Evolutionary conservation across 1,140 invertebrate species (phyloP).

Genomic region (Akabosia matsudoensis): DNA sequence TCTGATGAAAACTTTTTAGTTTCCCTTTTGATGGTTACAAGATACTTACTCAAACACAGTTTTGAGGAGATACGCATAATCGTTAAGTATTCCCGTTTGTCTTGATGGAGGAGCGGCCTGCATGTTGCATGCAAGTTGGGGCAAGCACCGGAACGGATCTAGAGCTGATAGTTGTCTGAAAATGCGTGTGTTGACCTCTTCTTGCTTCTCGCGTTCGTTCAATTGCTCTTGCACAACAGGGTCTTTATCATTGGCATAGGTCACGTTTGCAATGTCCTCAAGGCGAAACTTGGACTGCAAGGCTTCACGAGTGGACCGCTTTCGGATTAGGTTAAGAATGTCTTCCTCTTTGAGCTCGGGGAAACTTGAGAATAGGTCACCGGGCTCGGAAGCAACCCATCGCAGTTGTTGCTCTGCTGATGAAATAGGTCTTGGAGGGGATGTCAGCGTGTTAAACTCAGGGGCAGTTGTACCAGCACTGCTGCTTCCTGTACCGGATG

Average conservation of each 20-base stretch:
- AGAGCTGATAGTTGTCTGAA: constrained; percentile 35
- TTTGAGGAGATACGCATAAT: constrained; percentile 40
- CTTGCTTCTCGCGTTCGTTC: not conserved
- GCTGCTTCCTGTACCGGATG: not conserved
- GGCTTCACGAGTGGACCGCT: not conserved
- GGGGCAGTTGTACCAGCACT: not conserved
- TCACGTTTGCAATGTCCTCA: constrained; percentile 6
- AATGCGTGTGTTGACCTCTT: not conserved
- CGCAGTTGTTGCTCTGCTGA: not conserved
- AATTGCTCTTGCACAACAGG: not conserved
- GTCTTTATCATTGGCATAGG: constrained; percentile 8
- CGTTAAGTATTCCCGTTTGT: constrained; percentile 39
- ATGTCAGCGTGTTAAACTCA: not conserved
- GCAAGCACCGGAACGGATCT: constrained; percentile 41
- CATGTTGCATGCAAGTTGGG: constrained; percentile 38
- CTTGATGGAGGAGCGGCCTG: constrained; percentile 25
- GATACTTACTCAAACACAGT: constrained; percentile 36
- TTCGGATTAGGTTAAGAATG: not conserved
- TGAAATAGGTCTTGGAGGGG: not conserved
- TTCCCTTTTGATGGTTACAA: not conserved
- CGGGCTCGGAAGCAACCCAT: not conserved
- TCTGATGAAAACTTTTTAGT: not conserved
- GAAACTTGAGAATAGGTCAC: not conserved
- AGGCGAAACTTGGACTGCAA: not conserved
- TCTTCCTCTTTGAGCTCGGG: not conserved